Base-by-base conservation (phyloP, 2,888 invertebrate species). In the Linyphia triangularis region DNA sequence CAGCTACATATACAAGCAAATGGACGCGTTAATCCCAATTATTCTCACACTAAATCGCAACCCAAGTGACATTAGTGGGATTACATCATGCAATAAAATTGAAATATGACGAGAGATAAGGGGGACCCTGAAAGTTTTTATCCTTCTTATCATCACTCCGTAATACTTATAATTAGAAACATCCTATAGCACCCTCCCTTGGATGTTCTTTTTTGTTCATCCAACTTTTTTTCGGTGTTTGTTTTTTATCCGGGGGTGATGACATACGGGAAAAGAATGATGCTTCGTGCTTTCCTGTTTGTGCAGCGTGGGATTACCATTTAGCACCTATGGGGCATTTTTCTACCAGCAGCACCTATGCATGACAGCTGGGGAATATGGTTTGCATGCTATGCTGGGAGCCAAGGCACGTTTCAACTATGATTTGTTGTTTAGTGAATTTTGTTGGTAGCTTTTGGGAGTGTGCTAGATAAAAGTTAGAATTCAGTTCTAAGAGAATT, bases 161-260 rank as follows among this genome's bases (percentile, higher is more conserved):
- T 63, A 26, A 84, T 75, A 65, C 83, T 77, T 77, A 77, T 85
- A 85, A 85, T 85, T 85, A 85, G 84, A 85, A 85, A 77, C 84
- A 83, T 37, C 59, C 75, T 70, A 51, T 67, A 19, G 3, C 57
- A 30, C 65, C 75, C 69, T 33, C 57, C 40, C 22, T 28, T 2
- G 22, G 33, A 10, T n/a, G 30, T 51, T 67, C 26, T 22, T 81
- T 84, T 51, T 85, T 40, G 33, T 83, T 16, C 83, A 61, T 10
- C 6, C 16, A 22, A 24, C 0, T 51, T 65, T 65, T 81, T 73
- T 63, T 40, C 40, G 9, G 33, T 0, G 30, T 33, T 40, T 33
- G 33, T 61, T 30, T 70, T 63, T 63, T 51, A 28, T 63, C 40
- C 13, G 16, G 43, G n/a, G 40, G 72, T 22, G 83, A 73, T 83